These are phyloP conservation scores for Peromyscus californicus DNA, from an alignment of 2,113 vertebrate species.

Conservation along the genomic window DNA sequence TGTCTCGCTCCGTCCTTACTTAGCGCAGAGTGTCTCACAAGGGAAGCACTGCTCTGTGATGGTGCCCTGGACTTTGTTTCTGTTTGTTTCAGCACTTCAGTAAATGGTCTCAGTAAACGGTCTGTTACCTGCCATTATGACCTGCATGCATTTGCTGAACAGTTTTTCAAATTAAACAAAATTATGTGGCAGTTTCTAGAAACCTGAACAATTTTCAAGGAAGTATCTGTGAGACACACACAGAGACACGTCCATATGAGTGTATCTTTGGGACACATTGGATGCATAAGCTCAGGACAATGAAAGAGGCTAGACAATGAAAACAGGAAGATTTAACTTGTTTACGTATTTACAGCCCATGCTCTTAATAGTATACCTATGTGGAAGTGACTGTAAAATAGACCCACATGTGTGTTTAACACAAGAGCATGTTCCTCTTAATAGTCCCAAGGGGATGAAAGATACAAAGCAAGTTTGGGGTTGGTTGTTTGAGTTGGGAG, in stretches of 20 bases:
- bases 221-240: conserved; percentile 40
- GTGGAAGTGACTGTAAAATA: conserved; percentile 48
- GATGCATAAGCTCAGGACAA: conserved; percentile 65
- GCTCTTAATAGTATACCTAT: not conserved
- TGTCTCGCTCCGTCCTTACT: conserved; percentile 80
- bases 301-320: conserved; percentile 65
- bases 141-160: conserved; percentile 67
- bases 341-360: not conserved
- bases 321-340: conserved; percentile 79
- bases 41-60: conserved; percentile 76
- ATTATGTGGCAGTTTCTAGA: conserved; percentile 73
- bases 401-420: not conserved
- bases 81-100: conserved; percentile 77
- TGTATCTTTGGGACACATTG: conserved; percentile 28
- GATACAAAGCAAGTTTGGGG: not conserved
- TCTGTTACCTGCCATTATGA: conserved; percentile 74
- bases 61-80: conserved; percentile 83
- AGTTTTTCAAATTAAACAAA: conserved; percentile 75
- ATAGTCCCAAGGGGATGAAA: conserved; percentile 32
- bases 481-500: not conserved
- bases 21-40: conserved; percentile 78
- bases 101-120: conserved; percentile 56
- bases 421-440: conserved; percentile 22
- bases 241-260: conserved; percentile 52
- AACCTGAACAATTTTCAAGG: conserved; percentile 60